These are phyloP conservation scores for Microcebus ravelobensis DNA, from an alignment of 2,113 vertebrate genomes.

Conservation along the genomic window DNA sequence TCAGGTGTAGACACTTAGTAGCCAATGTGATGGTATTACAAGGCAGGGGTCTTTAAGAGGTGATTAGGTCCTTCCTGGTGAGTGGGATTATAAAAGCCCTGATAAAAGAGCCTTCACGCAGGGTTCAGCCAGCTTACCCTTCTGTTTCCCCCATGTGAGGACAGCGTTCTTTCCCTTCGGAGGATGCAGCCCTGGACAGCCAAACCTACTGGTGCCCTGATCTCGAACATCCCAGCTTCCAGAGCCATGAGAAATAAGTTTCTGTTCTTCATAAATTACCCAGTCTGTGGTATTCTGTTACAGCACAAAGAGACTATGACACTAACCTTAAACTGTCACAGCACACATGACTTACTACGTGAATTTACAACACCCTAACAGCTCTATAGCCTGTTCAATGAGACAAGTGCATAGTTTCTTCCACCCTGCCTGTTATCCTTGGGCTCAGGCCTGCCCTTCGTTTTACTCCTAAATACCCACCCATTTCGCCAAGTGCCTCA, in stretches of 20 bases:
- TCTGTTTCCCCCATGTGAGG: neutral
- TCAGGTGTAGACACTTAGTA: neutral
- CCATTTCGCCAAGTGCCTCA: neutral
- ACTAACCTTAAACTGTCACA: neutral
- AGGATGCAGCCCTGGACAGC: neutral
- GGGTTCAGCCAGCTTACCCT: neutral
- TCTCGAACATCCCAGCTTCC: neutral
- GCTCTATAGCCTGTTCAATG: neutral
- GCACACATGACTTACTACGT: neutral
- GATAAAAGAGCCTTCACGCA: neutral
- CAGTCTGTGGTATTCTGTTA: neutral
- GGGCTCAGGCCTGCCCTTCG: neutral
- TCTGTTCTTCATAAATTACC: neutral
- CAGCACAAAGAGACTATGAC: neutral
- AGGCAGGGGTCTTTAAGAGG: neutral
- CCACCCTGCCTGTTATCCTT: neutral
- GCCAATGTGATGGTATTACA: neutral
- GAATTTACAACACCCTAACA: neutral
- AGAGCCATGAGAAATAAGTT: neutral
- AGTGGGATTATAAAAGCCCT: neutral
- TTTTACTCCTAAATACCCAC: neutral
- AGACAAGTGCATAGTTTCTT: neutral
- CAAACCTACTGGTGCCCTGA: neutral
- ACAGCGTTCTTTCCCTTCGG: neutral
- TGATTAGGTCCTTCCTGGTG: neutral